A percentile compares a stretch with the other conserved stretches of the same genome.
Evolutionary conservation across 35 echinoderm and acorn worm species (phyloP).

Genomic region (Heliocidaris tuberculata): DNA sequence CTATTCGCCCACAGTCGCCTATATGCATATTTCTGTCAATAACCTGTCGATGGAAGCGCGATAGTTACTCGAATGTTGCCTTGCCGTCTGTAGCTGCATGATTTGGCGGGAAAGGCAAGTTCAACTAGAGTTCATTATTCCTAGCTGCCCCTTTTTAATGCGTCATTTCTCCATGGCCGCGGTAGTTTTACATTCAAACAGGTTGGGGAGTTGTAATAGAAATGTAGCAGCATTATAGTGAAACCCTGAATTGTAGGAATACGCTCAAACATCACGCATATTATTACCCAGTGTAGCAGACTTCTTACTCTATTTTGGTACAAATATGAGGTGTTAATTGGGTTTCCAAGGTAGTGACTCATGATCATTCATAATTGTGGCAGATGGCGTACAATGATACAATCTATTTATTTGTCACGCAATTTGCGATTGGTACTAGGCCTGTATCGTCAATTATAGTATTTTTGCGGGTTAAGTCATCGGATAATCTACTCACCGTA

Average conservation of each 20-base stretch:
- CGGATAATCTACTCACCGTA: background rate
- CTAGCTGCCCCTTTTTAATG: background rate
- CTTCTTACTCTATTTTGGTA: no score
- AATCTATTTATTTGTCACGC: no score
- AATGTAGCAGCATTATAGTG: no score
- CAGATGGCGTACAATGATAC: no score
- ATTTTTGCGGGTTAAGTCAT: background rate
- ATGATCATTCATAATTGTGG: no score
- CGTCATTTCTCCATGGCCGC: background rate
- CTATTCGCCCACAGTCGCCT: background rate
- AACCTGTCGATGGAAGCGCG: background rate
- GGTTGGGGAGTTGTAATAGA: no score
- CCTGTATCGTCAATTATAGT: background rate
- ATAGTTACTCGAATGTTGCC: slow-evolving; percentile 10
- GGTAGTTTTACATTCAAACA: background rate
- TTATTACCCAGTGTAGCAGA: no score
- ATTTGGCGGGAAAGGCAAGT: background rate
- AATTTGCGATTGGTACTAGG: no score
- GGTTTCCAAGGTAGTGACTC: no score
- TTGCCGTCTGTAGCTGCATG: background rate
- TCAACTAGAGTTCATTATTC: slow-evolving; percentile 5
- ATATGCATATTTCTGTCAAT: background rate
- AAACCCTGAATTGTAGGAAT: no score
- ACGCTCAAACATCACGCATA: no score
- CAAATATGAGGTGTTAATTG: no score